Conservation (phyloP, 2,797 vertebrate species). For the Myripristis jacobus region DNA sequence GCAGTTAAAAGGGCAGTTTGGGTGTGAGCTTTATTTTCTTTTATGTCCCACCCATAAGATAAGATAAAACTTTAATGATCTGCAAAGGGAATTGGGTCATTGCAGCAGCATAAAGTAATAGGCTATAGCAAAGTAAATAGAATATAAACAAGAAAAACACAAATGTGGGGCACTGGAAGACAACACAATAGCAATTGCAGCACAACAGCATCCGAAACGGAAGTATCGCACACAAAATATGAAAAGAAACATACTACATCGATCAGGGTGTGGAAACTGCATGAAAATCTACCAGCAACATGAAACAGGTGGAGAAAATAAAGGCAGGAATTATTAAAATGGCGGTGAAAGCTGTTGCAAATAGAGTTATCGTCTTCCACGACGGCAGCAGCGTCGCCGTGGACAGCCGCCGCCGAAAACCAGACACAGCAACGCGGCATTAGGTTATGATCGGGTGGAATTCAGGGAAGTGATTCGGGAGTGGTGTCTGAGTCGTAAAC, state of each 20-base stretch:
- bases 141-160: no score
- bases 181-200: no score
- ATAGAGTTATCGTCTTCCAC: not conserved
- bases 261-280: no score
- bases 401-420: no score
- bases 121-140: constrained; percentile 1
- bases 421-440: no score
- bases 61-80: constrained; percentile 16
- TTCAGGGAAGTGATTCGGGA: constrained; percentile 6
- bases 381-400: not conserved
- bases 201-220: no score
- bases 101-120: constrained; percentile 2
- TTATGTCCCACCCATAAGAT: constrained; percentile 12
- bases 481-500: not conserved
- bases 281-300: not conserved
- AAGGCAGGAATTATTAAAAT: no score
- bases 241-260: not conserved
- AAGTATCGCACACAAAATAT: not conserved
- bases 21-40: constrained; percentile 14
- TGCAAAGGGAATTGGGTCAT: constrained; percentile 6
- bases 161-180: no score
- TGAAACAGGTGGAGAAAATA: not conserved
- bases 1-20: not conserved
- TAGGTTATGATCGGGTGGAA: not conserved
- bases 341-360: not conserved